Percentiles rank a stretch among this genome's conserved stretches.
Conservation (phyloP, 2,888 invertebrate genomes). For the Brachyopa scutellaris region DNA sequence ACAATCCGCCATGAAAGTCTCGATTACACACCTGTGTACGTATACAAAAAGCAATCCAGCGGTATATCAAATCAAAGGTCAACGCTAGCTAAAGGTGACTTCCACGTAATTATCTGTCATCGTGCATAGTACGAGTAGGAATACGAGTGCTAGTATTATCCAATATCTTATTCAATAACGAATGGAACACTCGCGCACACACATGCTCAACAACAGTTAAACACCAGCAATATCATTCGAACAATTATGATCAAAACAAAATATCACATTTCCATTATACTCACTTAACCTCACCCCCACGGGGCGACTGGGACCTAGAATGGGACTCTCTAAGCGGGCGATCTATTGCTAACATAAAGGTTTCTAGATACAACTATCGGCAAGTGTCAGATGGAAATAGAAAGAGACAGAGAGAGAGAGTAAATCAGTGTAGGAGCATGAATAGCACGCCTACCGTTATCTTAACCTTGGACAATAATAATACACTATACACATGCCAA, state of each 20-base stretch:
- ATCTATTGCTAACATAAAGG: too few species aligned
- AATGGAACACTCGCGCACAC: background rate
- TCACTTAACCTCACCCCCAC: constrained; percentile 19
- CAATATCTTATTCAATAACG: constrained; percentile 51
- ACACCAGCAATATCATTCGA: constrained; percentile 20
- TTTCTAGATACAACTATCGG: too few species aligned
- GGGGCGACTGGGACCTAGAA: too few species aligned
- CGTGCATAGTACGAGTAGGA: too few species aligned
- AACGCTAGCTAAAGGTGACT: constrained; percentile 47
- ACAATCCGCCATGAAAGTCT: constrained; percentile 49
- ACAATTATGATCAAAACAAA: constrained; percentile 47
- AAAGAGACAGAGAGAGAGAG: too few species aligned
- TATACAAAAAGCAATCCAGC: constrained; percentile 5
- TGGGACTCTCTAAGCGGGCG: too few species aligned
- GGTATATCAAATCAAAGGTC: constrained; percentile 66
- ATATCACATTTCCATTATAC: constrained; percentile 67
- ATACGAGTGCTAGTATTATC: too few species aligned
- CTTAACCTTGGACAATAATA: constrained; percentile 73
- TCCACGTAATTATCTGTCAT: constrained; percentile 40
- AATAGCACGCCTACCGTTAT: constrained; percentile 69
- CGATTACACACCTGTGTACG: constrained; percentile 33
- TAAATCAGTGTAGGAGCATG: constrained; percentile 48
- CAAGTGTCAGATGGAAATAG: too few species aligned
- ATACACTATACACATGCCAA: constrained; percentile 50
- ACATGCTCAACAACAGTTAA: constrained; percentile 9